Evolutionary conservation across 2,888 invertebrate species (phyloP), one percentile per base, ranked within the genome.

Genomic region (Drosophila prostipennis): DNA sequence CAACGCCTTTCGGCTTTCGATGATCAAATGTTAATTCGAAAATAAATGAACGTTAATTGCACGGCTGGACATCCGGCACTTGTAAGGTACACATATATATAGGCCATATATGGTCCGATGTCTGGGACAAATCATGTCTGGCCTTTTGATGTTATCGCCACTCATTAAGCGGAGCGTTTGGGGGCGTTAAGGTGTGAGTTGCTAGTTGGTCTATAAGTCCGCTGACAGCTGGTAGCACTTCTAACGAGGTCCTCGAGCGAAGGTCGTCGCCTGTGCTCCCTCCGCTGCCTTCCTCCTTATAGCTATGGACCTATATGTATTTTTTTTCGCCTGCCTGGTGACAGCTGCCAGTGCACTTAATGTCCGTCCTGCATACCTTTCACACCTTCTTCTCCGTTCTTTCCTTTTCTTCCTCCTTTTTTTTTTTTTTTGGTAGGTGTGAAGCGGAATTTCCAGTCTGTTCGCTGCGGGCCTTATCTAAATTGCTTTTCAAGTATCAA

Each of bases 401-500:
- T 29, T 29, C 14, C 5, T 37, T 14, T 7, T 39, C 1, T 8
- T 23, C n/a, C n/a, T n/a, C 26, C 4, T 23, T 42, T 36, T 13
- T 29, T 29, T 23, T 23, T 14, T 16, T 57, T 70, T 70, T 59
- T 53, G 60, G 70, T 86, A 88, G 87, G 89, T 90, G 90, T 89
- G 87, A 82, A 89, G 78, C 80, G 78, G 89, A 87, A 90, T 90
- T 73, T 90, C 89, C 78, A 88, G 87, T 89, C 82, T 45, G 59
- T 40, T 34, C 39, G 52, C 53, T 40, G 48, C 48, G 60, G 67
- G 51, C 70, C 89, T 90, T 90, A 90, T 90, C 90, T 90, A 90
- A 90, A 90, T 90, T 90, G 88, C 90, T 90, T 90, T 90, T 88
- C 80, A 90, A 90, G 90, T 90, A 90, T 90, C 90, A 90, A 90